Evolutionary conservation across 2,113 vertebrate species (phyloP).

Genomic region (Chrysochloris asiatica): DNA sequence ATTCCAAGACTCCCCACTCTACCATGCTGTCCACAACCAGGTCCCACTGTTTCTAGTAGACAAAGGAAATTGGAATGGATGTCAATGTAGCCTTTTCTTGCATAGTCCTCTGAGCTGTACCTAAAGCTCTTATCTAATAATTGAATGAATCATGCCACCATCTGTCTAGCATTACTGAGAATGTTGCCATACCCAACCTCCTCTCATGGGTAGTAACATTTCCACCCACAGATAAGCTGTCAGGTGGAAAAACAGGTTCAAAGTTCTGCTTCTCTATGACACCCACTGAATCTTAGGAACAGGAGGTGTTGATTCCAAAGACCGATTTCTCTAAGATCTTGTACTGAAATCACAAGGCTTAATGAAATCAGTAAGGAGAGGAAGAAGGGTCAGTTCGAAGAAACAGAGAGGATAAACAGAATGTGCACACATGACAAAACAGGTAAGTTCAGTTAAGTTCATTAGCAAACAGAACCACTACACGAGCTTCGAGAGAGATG

Average conservation of each 20-base stretch:
- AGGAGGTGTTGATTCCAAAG: background rate
- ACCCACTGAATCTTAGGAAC: background rate
- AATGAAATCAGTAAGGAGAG: background rate
- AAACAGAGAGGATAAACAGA: background rate
- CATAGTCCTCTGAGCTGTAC: background rate
- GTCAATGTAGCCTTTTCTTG: background rate
- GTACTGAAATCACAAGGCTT: background rate
- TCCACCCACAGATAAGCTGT: background rate
- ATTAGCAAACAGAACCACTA: conserved; percentile 44
- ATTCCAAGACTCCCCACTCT: background rate
- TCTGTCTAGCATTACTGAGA: background rate
- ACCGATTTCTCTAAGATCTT: conserved; percentile 26
- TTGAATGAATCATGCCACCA: background rate
- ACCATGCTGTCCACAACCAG: background rate
- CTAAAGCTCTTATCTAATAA: background rate
- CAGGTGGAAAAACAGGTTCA: background rate
- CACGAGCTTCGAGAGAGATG: conserved; percentile 27
- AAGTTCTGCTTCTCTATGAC: background rate
- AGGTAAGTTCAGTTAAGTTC: background rate
- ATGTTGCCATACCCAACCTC: background rate
- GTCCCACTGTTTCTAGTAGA: background rate
- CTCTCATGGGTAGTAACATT: background rate
- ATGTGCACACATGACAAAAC: background rate
- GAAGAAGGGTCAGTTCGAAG: background rate
- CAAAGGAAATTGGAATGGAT: background rate